Evolutionary conservation across 2,797 vertebrate genomes (phyloP).

Genomic region (Saxicola maurus): DNA sequence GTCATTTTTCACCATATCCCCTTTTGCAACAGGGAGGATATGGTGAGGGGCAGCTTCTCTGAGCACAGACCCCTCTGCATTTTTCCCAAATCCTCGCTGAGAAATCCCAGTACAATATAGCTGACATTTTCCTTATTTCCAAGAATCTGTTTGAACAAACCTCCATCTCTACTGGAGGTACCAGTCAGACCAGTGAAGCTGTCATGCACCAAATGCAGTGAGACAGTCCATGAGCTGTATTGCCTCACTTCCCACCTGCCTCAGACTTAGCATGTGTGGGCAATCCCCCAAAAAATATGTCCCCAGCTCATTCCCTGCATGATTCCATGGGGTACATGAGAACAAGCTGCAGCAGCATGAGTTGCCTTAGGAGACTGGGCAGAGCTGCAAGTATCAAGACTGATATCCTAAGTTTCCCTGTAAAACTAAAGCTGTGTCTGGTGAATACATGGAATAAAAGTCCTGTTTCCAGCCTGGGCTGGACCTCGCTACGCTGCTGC

Average conservation of each 20-base stretch:
- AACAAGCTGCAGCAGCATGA: background rate
- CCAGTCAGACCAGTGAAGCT: background rate
- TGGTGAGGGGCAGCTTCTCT: background rate
- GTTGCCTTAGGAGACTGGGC: background rate
- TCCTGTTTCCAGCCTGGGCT: background rate
- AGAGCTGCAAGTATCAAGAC: background rate
- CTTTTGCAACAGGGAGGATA: background rate
- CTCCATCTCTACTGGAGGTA: background rate
- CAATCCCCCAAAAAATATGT: background rate
- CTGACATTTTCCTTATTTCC: background rate
- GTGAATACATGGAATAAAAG: background rate
- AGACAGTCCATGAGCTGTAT: background rate
- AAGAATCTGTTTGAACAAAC: background rate
- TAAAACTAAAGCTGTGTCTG: background rate
- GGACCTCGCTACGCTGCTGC: fast-evolving
- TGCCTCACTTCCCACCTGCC: background rate
- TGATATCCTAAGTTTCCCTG: background rate
- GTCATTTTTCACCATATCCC: background rate
- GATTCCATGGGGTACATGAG: fast-evolving
- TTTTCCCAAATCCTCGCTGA: background rate
- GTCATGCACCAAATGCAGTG: background rate
- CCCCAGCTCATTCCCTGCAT: background rate
- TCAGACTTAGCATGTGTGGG: background rate
- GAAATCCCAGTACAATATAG: background rate
- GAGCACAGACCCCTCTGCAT: background rate